Conservation (phyloP, 2,888 invertebrate species). For the Hipparchia semele region DNA sequence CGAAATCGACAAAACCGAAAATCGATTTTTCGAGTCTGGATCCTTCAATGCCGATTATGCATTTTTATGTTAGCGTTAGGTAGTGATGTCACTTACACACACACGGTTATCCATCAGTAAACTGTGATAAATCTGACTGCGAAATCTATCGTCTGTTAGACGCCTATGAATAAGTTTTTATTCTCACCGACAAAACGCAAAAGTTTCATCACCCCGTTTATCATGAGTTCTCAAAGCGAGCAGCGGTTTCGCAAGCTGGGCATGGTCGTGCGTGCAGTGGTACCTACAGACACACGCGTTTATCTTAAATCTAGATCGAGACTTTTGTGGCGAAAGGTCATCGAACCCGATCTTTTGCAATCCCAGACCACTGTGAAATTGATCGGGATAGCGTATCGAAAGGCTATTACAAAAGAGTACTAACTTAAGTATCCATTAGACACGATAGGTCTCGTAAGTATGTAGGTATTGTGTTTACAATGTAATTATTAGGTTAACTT, state of each 20-base stretch:
- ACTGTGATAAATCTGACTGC: no score
- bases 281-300: constrained; percentile 53
- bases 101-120: no score
- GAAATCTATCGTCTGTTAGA: no score
- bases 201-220: constrained; percentile 33
- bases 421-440: constrained; percentile 25
- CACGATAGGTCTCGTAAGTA: constrained; percentile 19
- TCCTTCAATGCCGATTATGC: no score
- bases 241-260: constrained; percentile 44
- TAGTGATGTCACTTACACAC: no score
- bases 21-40: no score
- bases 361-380: constrained; percentile 43
- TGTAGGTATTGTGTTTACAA: neutral
- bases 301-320: constrained; percentile 75
- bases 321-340: constrained; percentile 77
- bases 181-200: constrained; percentile 28
- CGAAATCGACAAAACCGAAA: no score
- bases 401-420: constrained; percentile 38
- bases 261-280: constrained; percentile 46
- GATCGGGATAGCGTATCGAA: constrained; percentile 40
- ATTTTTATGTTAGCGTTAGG: no score
- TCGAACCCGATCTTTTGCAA: constrained; percentile 60
- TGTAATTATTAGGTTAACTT: constrained; percentile 4
- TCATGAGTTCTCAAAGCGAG: constrained; percentile 34
- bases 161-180: neutral